Evolutionary conservation across 1,140 invertebrate genomes (phyloP).

Genomic region (Hyles vespertilio): DNA sequence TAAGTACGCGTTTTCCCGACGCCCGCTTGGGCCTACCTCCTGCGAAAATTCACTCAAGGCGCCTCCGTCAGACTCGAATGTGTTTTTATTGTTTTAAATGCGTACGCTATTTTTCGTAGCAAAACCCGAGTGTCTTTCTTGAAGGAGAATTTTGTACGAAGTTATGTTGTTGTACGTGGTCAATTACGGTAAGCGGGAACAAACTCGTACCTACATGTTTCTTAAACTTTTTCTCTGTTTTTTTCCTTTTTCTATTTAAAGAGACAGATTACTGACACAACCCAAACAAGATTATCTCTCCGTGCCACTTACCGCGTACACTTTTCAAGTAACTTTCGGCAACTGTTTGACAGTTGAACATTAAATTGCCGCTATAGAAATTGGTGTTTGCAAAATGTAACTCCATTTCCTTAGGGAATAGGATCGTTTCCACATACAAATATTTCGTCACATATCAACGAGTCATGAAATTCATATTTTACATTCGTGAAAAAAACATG

Average conservation of each 20-base stretch:
- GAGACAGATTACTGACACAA: constrained; percentile 9
- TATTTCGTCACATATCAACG: no score
- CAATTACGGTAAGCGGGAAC: constrained; percentile 29
- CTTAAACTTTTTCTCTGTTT: constrained; percentile 6
- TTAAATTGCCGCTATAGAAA: no score
- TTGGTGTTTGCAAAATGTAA: no score
- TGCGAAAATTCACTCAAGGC: constrained; percentile 52
- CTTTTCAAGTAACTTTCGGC: no score
- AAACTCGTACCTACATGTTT: constrained; percentile 12
- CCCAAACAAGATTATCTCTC: neutral
- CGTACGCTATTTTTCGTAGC: constrained; percentile 44
- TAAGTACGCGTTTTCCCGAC: constrained; percentile 30
- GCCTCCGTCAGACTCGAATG: constrained; percentile 40
- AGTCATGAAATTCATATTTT: no score
- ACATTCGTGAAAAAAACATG: no score
- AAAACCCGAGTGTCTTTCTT: constrained; percentile 28
- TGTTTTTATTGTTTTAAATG: constrained; percentile 61
- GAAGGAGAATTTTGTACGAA: constrained; percentile 37
- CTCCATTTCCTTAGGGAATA: no score
- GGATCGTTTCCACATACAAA: no score
- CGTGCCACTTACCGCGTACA: no score
- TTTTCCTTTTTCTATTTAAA: constrained; percentile 9
- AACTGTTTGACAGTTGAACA: no score
- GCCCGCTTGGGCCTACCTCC: constrained; percentile 19
- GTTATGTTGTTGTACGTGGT: constrained; percentile 34